Conservation (phyloP, 2,888 invertebrate species). For the Cybosia mesomella region DNA sequence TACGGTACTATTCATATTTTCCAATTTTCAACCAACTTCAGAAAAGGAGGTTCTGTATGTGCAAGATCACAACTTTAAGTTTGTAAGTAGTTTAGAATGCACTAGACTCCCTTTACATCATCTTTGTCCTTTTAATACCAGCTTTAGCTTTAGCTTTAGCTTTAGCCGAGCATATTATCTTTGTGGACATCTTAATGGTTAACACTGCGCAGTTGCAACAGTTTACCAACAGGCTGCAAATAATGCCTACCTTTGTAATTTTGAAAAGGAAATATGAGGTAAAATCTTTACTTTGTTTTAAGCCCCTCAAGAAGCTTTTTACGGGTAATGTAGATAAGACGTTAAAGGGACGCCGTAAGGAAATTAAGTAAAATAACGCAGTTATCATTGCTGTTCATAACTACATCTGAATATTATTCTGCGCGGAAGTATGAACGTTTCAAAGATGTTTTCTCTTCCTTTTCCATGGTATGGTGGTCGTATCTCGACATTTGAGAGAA, state of each 20-base stretch:
- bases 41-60: too few species aligned
- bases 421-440: conserved; percentile 45
- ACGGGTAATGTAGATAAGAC: conserved; percentile 51
- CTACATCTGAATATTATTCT: conserved; percentile 34
- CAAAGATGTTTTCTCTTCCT: conserved; percentile 37
- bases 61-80: too few species aligned
- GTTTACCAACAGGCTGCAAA: background rate
- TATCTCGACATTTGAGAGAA: conserved; percentile 1
- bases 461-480: background rate
- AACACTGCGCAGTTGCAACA: background rate
- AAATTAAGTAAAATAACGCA: conserved; percentile 33
- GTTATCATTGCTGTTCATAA: conserved; percentile 38
- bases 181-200: background rate
- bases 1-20: too few species aligned
- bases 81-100: too few species aligned
- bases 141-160: background rate
- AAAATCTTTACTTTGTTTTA: conserved; percentile 7
- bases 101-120: background rate
- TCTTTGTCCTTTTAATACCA: background rate
- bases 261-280: conserved; percentile 2
- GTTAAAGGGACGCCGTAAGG: conserved; percentile 20
- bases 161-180: background rate
- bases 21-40: too few species aligned
- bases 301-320: conserved; percentile 32
- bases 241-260: conserved; percentile 1